Conservation (phyloP, 2,113 vertebrate species). For the Campylomormyrus tamandua region DNA sequence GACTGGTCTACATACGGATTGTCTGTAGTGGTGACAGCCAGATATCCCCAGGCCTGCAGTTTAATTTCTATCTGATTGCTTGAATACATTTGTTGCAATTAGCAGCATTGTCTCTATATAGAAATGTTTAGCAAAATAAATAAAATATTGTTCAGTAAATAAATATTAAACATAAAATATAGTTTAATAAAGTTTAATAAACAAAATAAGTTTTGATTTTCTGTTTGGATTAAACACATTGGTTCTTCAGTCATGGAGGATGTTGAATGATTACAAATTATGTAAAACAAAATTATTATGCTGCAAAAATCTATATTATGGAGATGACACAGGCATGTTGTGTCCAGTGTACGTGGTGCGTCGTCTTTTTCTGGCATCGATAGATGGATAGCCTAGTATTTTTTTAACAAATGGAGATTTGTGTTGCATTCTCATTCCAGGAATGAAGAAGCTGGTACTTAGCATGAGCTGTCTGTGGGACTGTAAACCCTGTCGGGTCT, state of each 20-base stretch:
- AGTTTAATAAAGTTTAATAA: too few relatives aligned
- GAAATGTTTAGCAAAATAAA: not conserved
- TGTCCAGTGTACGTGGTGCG: not conserved
- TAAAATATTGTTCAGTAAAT: not conserved
- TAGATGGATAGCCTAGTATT: not conserved
- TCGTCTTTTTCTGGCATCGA: not conserved
- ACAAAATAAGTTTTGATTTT: too few relatives aligned
- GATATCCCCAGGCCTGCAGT: not conserved
- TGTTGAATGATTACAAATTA: not conserved
- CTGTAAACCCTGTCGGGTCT: not conserved
- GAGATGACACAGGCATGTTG: not conserved
- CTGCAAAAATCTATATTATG: not conserved
- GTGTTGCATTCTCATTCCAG: not conserved
- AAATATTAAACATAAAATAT: too few relatives aligned
- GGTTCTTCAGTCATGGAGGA: not conserved
- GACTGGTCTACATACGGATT: not conserved
- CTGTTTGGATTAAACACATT: not conserved
- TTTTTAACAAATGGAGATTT: not conserved
- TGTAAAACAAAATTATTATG: not conserved
- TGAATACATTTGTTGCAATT: not conserved
- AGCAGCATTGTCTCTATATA: not conserved
- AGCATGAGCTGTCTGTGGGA: not conserved
- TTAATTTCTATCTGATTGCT: not conserved
- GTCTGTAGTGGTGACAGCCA: not conserved
- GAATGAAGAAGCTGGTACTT: not conserved